A percentile compares a stretch with the other conserved stretches of the same genome.
phyloP scores from a whole-genome alignment of 2,888 invertebrate genomes.

The Phanerotoma sp. region DNA sequence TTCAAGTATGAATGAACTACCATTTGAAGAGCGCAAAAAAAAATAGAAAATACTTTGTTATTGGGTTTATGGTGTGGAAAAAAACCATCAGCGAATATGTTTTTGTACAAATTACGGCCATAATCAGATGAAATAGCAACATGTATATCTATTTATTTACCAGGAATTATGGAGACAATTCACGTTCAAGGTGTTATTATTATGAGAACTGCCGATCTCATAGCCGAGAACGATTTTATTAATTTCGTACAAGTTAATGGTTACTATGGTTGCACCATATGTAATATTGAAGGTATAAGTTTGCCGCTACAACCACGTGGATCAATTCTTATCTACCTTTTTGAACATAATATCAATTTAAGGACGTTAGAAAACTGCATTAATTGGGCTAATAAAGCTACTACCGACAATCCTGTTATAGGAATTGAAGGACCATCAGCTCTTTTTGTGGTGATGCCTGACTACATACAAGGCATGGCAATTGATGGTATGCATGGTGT shows the following conservation, averaged over 20 bases:
- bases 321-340: background rate
- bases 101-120: conserved; percentile 6
- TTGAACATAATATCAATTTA: background rate
- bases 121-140: background rate
- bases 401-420: background rate
- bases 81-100: conserved; percentile 13
- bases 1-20: conserved; percentile 17
- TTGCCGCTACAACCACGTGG: background rate
- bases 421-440: conserved; percentile 29
- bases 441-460: conserved; percentile 24
- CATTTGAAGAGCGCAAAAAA: conserved; percentile 1
- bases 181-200: conserved; percentile 1
- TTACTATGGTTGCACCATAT: background rate
- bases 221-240: background rate
- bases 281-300: background rate
- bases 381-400: background rate
- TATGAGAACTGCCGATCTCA: background rate
- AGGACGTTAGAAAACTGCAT: too few relatives aligned
- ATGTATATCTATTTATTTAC: background rate
- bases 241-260: conserved; percentile 1
- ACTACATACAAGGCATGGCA: conserved; percentile 23
- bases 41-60: conserved; percentile 14
- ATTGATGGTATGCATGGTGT: conserved; percentile 28
- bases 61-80: conserved; percentile 17
- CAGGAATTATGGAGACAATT: too few relatives aligned